These are phyloP conservation scores for Saturnia japonica DNA, from an alignment of 2,888 invertebrate genomes.

Conservation along the genomic window DNA sequence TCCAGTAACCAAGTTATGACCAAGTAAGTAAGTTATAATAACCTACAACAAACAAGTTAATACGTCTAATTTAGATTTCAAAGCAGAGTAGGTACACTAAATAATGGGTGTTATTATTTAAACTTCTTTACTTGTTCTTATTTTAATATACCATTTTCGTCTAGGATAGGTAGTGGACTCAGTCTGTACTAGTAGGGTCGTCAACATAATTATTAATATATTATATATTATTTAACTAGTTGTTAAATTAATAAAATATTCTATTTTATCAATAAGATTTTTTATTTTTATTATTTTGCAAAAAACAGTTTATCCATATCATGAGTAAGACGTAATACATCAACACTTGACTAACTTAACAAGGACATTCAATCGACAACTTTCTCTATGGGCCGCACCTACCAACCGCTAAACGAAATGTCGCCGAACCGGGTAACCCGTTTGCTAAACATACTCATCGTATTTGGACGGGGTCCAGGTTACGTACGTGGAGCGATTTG, in stretches of 20 bases:
- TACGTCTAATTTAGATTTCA: background rate
- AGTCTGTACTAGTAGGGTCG: too few species aligned
- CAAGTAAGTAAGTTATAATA: too few species aligned
- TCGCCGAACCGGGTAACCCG: conserved; percentile 68
- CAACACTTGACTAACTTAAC: conserved; percentile 37
- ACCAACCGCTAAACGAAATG: conserved; percentile 55
- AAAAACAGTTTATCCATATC: background rate
- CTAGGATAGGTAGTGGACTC: too few species aligned
- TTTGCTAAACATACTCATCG: conserved; percentile 51
- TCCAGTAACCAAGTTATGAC: too few species aligned
- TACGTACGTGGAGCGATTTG: conserved; percentile 37
- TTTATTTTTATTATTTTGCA: background rate
- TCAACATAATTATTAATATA: too few species aligned
- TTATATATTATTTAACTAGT: too few species aligned
- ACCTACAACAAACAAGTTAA: too few species aligned
- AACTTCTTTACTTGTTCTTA: too few species aligned
- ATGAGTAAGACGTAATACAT: conserved; percentile 6
- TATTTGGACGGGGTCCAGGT: conserved; percentile 49
- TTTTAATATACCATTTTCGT: too few species aligned
- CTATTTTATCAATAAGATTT: too few species aligned
- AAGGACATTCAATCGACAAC: conserved; percentile 62
- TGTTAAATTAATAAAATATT: too few species aligned
- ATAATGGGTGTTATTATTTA: background rate
- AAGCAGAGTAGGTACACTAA: background rate
- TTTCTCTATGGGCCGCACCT: conserved; percentile 64